Percentiles rank a stretch among this genome's conserved stretches.
These are phyloP conservation scores for Nasonia vitripennis DNA, from an alignment of 1,140 invertebrate genomes.

Conservation along the genomic window DNA sequence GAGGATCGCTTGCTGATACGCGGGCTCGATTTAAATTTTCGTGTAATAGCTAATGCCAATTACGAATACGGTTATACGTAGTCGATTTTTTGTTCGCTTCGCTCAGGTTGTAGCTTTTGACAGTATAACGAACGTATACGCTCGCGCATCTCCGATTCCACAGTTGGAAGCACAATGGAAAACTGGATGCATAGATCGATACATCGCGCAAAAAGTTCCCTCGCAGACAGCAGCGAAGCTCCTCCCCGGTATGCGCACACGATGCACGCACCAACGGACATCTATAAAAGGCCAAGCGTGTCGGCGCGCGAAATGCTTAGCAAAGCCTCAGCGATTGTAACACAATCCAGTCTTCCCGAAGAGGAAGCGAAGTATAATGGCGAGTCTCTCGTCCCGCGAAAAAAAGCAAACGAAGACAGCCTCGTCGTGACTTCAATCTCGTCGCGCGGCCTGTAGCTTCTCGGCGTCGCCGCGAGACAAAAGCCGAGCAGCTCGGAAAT, in stretches of 20 bases:
- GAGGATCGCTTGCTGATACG: neutral
- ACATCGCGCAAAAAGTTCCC: no score
- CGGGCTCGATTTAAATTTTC: neutral
- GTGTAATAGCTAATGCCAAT: constrained; percentile 6
- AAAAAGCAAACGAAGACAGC: constrained; percentile 17
- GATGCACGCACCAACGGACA: neutral
- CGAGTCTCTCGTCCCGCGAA: neutral
- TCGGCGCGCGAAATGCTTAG: constrained; percentile 3
- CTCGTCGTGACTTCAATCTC: constrained; percentile 2
- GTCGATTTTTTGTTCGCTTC: neutral
- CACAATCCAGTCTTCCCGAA: constrained; percentile 33
- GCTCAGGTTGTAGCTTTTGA: constrained; percentile 1
- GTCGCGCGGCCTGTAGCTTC: neutral
- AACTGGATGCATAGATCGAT: no score
- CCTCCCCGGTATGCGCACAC: neutral
- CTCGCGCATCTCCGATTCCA: neutral
- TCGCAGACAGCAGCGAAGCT: neutral
- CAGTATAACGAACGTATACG: no score
- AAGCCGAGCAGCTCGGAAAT: constrained; percentile 7
- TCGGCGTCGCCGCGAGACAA: neutral
- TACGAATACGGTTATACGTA: neutral
- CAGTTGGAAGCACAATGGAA: no score
- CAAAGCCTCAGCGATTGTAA: constrained; percentile 16
- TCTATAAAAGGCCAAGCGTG: constrained; percentile 25
- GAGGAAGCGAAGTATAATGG: constrained; percentile 1